A percentile compares a stretch with the other conserved stretches of the same genome.
Evolutionary conservation across 2,797 vertebrate species (phyloP).

Genomic region (Poeciliopsis gracilis): DNA sequence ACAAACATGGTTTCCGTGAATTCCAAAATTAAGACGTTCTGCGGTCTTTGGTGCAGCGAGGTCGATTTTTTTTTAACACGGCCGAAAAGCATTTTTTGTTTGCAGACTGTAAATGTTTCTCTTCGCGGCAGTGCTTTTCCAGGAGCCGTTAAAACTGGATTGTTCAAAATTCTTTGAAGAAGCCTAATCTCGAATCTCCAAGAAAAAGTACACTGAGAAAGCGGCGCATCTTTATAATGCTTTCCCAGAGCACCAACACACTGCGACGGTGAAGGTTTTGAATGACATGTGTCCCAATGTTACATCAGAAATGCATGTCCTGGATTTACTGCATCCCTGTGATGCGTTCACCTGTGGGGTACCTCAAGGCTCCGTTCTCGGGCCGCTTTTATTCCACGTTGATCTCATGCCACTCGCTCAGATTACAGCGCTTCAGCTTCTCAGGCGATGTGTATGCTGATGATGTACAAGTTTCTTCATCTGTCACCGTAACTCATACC

Average conservation of each 20-base stretch:
- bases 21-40: slow-evolving; percentile 9
- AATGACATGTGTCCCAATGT: not conserved
- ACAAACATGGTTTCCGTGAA: not conserved
- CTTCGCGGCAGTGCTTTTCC: no score
- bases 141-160: not conserved
- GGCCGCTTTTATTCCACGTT: not conserved
- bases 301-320: not conserved
- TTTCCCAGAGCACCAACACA: not conserved
- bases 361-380: not conserved
- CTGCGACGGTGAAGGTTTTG: not conserved
- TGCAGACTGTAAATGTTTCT: not conserved
- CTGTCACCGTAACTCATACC: not conserved
- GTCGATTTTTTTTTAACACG: not conserved
- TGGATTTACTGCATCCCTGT: not conserved
- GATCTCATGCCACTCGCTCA: not conserved
- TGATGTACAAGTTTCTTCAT: not conserved
- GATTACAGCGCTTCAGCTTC: not conserved
- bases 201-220: not conserved
- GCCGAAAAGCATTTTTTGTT: no score
- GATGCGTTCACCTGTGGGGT: not conserved
- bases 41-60: slow-evolving; percentile 6
- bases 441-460: not conserved
- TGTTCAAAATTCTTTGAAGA: not conserved
- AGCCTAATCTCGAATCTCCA: not conserved
- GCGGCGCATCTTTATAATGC: not conserved